Evolutionary conservation across 2,888 invertebrate genomes (phyloP), one percentile per base, ranked within the genome.

Genomic region (Abrostola tripartita): DNA sequence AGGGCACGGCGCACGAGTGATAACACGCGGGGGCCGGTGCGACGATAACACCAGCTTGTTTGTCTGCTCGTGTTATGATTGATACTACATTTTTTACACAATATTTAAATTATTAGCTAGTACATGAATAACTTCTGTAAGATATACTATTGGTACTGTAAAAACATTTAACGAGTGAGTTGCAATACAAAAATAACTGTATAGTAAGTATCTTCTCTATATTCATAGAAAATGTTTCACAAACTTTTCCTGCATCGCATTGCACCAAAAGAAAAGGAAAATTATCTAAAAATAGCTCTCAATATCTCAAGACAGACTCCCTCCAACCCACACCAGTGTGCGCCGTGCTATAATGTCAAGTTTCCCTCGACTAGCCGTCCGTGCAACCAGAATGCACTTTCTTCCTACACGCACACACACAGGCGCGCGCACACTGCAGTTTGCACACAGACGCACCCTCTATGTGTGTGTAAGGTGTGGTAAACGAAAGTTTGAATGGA

Each of bases 331-430:
- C 72, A 14, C 54, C 52, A 51, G 53, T 77, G 80, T 81, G 79
- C 52, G 56, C 8, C 74, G 49, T 64, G 41, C 62, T 74, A 68
- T 87, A 89, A 88, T 88, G 88, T 87, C 87, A 89, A 89, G 93
- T 93, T 94, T 93, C 92, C 91, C 92, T 88, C 86, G 91, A 82
- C 86, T 88, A 88, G 86, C 84, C 88, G 86, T 80, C 86, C 88
- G 90, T 88, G 90, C 86, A 87, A 81, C 78, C 85, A 92, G 92
- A 93, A 93, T 94, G 94, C 94, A 93, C 94, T 94, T 94, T 94
- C 94, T 93, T 93, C 92, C 92, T 88, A 79, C 68, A 76, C 84
- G 65, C 72, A 72, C 65, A 54, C 64, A 69, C 61, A 61, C 52
- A 9, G 14, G 40, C 52, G 36, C 5, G 60, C 72, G 70, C 71